These are phyloP conservation scores for Heliconius hermathena DNA, from an alignment of 1,140 invertebrate genomes.

Conservation along the genomic window DNA sequence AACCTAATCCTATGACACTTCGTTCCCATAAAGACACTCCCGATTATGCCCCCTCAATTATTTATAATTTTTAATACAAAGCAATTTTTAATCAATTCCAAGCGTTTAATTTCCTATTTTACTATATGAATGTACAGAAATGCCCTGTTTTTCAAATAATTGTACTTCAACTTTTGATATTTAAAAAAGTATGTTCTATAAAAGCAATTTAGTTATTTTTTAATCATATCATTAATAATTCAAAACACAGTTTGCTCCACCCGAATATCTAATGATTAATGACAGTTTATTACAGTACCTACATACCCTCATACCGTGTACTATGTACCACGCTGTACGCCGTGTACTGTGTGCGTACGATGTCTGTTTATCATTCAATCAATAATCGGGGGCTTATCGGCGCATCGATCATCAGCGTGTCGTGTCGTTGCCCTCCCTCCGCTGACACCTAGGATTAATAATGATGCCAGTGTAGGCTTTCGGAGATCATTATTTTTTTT, in stretches of 20 bases:
- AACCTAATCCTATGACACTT: no score
- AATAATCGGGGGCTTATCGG: constrained; percentile 38
- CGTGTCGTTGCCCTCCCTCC: constrained; percentile 42
- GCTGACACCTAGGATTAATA: constrained; percentile 32
- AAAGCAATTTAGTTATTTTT: neutral
- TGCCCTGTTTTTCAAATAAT: no score
- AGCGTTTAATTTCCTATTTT: no score
- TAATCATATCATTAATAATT: neutral
- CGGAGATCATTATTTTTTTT: neutral
- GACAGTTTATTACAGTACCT: neutral
- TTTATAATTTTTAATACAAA: no score
- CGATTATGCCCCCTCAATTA: no score
- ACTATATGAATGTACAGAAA: no score
- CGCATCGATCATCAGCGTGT: constrained; percentile 38
- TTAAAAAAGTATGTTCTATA: neutral
- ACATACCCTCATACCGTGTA: neutral
- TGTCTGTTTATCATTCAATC: constrained; percentile 37
- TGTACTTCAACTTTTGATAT: no score
- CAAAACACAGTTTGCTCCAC: neutral
- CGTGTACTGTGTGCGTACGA: neutral
- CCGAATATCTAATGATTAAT: neutral
- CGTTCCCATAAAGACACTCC: no score
- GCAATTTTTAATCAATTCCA: no score
- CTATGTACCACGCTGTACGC: neutral
- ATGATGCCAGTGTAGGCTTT: constrained; percentile 22